A percentile compares a stretch with the other conserved stretches of the same genome.
Conservation (phyloP, 1,140 invertebrate species). For the Papilio aristodemus region DNA sequence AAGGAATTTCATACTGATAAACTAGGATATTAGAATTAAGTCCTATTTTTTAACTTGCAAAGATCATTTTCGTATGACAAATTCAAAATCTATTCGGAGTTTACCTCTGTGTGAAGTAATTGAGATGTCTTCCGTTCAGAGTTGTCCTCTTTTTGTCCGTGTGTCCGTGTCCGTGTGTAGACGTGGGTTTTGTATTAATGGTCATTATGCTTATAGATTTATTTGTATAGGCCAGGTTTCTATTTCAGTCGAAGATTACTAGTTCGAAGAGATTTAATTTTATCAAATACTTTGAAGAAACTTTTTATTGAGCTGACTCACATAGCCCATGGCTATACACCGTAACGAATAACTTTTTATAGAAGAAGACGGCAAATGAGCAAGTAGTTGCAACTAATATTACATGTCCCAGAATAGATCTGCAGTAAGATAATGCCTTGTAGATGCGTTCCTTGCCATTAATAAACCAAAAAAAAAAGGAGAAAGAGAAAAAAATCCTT, state of each 20-base stretch:
- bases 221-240: constrained; percentile 34
- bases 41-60: constrained; percentile 31
- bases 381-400: too few species aligned
- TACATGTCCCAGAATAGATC: too few species aligned
- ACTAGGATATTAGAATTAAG: constrained; percentile 32
- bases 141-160: constrained; percentile 54
- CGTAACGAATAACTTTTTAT: too few species aligned
- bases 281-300: constrained; percentile 20
- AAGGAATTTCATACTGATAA: constrained; percentile 36
- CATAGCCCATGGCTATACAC: too few species aligned
- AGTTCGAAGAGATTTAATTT: constrained; percentile 30
- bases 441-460: too few species aligned
- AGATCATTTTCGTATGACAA: constrained; percentile 38
- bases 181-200: constrained; percentile 48
- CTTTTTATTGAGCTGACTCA: too few species aligned
- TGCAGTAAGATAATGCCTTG: too few species aligned
- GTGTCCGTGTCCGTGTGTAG: constrained; percentile 41
- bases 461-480: too few species aligned
- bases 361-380: too few species aligned
- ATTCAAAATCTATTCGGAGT: constrained; percentile 48
- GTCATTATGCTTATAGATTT: constrained; percentile 47
- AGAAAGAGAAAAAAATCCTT: too few species aligned
- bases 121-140: constrained; percentile 60
- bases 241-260: constrained; percentile 39
- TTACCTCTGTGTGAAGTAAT: constrained; percentile 60